Conservation (phyloP, 2,888 invertebrate species). For the Eupithecia vulgata region DNA sequence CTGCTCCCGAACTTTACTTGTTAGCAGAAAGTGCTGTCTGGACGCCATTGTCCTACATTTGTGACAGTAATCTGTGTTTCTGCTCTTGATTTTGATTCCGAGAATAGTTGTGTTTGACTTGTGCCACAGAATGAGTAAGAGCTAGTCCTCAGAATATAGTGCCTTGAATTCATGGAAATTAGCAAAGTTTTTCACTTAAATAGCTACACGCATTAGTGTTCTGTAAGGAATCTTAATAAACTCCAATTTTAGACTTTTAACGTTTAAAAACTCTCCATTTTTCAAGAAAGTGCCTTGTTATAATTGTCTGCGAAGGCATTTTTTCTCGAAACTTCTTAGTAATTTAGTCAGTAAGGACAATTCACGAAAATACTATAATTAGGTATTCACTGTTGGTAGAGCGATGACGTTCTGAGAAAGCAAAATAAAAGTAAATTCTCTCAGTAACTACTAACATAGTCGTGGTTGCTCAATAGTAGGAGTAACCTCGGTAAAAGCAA, state of each 20-base stretch:
- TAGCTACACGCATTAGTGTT: background rate
- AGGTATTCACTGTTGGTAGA: background rate
- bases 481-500: background rate
- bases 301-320: background rate
- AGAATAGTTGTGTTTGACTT: background rate
- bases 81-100: conserved; percentile 8
- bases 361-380: background rate
- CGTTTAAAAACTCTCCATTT: background rate
- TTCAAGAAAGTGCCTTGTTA: background rate
- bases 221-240: background rate
- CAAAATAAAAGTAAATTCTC: background rate
- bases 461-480: background rate
- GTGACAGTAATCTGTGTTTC: background rate
- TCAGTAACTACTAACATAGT: background rate
- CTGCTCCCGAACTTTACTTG: conserved; percentile 21
- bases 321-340: background rate
- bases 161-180: background rate
- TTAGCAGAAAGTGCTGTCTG: conserved; percentile 32
- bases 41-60: conserved; percentile 27
- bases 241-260: background rate
- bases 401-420: background rate
- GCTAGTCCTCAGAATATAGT: background rate
- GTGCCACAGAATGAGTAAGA: background rate
- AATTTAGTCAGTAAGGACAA: background rate
- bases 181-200: conserved; percentile 5